Evolutionary conservation across 2,113 vertebrate species (phyloP), one percentile per base, ranked within the genome.

Genomic region (Vireo altiloquus): DNA sequence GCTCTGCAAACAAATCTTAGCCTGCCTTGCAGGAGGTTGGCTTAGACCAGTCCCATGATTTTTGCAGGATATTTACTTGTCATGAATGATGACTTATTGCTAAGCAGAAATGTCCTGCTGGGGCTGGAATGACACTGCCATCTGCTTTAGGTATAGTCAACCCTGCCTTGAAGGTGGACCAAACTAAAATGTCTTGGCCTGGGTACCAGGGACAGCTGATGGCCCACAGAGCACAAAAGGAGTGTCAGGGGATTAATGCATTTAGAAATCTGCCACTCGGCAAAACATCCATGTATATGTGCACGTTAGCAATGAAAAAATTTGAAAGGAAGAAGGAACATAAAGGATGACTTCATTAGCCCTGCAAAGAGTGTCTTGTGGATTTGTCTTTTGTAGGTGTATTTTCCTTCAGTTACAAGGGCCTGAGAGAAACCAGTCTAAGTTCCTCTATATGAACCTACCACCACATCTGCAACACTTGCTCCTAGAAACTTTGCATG

Each of bases 1-100:
- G 75, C 53, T 94, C 86, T 95, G 92, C 80, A 96, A 95, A 94
- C 88, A 95, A 94, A 94, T 71, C 92, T 90, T 31, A 93, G 52
- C 54, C 84, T 92, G 75, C 64, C 82, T 95, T 95, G 92, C 46
- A 96, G 54, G 39, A 89, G 60, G 40, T 52, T 46, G 59, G 70
- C 82, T 93, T 77, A 68, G 49, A 88, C 49, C 70, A 92, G 64
- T 90, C 37, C n/a, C 82, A 28, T 24, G 63, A 70, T 87, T 97
- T 94, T 82, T 94, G 85, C 44, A 89, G 81, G 78, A 40, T 92
- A 85, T 87, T 94, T 94, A 71, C 37, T 81, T 64, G 68, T 77
- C 83, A 75, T 75, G 77, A 89, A 65, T 42, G 52, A 83, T 83
- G 88, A 86, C 47, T 86, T 83, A 56, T 28, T 53, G 76, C 60